phyloP scores from a whole-genome alignment of 2,113 vertebrate species.

The Cheirogaleus medius region DNA sequence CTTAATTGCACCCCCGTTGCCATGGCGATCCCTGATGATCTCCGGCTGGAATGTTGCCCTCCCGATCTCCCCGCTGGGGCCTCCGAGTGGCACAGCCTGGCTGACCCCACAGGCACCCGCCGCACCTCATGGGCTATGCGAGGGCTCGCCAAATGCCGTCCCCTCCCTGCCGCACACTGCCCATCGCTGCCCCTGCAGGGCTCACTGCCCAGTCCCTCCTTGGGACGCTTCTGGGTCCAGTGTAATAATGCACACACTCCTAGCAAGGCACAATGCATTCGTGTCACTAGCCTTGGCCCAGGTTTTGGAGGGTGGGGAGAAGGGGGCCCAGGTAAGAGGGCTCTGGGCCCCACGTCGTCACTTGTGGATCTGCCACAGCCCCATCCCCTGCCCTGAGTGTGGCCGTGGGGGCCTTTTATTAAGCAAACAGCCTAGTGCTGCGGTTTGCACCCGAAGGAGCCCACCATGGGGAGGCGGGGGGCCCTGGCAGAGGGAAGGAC shows the following conservation, averaged over 20 bases:
- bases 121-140: neutral
- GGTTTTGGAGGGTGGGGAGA: neutral
- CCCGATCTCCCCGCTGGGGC: constrained; percentile 71
- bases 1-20: constrained; percentile 89
- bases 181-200: neutral
- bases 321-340: neutral
- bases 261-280: neutral
- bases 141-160: neutral
- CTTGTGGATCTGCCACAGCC: neutral
- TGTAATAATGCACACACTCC: neutral
- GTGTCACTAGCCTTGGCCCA: neutral
- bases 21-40: constrained; percentile 87
- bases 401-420: neutral
- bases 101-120: neutral
- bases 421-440: neutral
- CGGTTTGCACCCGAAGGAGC: neutral
- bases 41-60: constrained; percentile 83
- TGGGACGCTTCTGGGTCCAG: neutral
- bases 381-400: neutral
- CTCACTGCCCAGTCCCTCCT: neutral
- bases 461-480: neutral
- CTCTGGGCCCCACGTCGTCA: neutral
- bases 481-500: neutral
- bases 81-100: constrained; percentile 14
- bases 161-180: neutral